A percentile compares a stretch with the other conserved stretches of the same genome.
These are phyloP conservation scores for Brachionus rotundiformis DNA, from an alignment of 1,140 invertebrate species.

Conservation along the genomic window DNA sequence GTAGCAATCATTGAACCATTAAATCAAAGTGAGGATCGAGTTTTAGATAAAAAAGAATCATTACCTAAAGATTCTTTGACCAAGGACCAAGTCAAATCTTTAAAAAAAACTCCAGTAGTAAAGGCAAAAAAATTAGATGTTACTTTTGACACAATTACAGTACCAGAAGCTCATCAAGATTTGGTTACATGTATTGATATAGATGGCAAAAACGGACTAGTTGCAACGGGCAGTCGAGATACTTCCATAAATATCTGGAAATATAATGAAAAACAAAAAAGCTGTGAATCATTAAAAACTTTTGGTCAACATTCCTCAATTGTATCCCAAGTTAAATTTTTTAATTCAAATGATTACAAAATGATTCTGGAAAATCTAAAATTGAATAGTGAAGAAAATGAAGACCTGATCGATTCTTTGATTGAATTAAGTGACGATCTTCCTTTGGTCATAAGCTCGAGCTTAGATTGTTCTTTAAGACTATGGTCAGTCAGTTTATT, in stretches of 20 bases:
- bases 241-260: slow-evolving; percentile 8
- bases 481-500: slow-evolving; percentile 1
- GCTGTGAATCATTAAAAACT: not conserved
- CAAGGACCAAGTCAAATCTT: not conserved
- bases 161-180: slow-evolving; percentile 19
- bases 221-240: slow-evolving; percentile 31
- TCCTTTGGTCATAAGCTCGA: slow-evolving; percentile 27
- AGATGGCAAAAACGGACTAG: not conserved
- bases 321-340: slow-evolving; percentile 19
- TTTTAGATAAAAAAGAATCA: not conserved
- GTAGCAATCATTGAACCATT: not conserved
- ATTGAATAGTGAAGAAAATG: slow-evolving; percentile 13
- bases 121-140: not conserved
- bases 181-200: slow-evolving; percentile 24
- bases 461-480: slow-evolving; percentile 34
- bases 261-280: not conserved
- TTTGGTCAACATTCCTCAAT: slow-evolving; percentile 10
- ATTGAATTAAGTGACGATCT: not conserved
- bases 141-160: not conserved
- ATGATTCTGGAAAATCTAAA: slow-evolving; percentile 15
- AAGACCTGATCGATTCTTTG: not conserved
- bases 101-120: not conserved
- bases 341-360: not conserved
- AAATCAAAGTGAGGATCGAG: not conserved
- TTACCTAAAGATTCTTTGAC: not conserved